A percentile compares a stretch with the other conserved stretches of the same genome.
Evolutionary conservation across 2,113 vertebrate species (phyloP).

Genomic region (Ondatra zibethicus): DNA sequence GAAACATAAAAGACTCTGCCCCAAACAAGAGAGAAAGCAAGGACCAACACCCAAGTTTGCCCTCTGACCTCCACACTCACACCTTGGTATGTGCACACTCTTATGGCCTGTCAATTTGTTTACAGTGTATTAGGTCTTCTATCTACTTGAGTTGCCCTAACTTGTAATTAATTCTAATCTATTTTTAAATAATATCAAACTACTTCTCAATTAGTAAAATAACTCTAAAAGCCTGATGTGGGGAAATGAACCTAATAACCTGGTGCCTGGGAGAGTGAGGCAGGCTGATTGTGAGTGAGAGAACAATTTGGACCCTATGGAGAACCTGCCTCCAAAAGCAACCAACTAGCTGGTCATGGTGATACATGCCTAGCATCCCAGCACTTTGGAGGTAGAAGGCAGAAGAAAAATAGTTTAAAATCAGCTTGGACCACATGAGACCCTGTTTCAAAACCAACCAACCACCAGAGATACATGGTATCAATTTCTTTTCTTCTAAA

Average conservation of each 20-base stretch:
- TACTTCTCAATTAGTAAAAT: background rate
- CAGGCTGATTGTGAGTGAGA: no score
- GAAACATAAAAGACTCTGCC: no score
- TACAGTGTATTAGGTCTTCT: background rate
- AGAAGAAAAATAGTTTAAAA: background rate
- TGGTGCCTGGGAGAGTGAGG: background rate
- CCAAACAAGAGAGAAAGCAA: background rate
- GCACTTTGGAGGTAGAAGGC: background rate
- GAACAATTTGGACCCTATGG: background rate
- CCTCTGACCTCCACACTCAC: no score
- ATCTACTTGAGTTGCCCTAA: background rate
- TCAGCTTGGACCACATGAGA: background rate
- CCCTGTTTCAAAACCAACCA: background rate
- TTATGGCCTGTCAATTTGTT: background rate
- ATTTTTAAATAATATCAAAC: background rate
- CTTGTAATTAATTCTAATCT: background rate
- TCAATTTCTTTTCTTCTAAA: background rate
- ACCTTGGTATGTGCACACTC: background rate
- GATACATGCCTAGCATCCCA: background rate
- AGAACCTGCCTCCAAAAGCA: background rate
- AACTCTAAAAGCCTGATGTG: background rate
- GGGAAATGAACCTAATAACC: background rate
- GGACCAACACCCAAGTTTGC: background rate
- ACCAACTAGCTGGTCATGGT: background rate
- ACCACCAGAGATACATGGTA: background rate